Percentiles rank a stretch among this genome's conserved stretches.
Conservation (phyloP, 2,888 invertebrate species). For the Melinopterus prodromus region DNA sequence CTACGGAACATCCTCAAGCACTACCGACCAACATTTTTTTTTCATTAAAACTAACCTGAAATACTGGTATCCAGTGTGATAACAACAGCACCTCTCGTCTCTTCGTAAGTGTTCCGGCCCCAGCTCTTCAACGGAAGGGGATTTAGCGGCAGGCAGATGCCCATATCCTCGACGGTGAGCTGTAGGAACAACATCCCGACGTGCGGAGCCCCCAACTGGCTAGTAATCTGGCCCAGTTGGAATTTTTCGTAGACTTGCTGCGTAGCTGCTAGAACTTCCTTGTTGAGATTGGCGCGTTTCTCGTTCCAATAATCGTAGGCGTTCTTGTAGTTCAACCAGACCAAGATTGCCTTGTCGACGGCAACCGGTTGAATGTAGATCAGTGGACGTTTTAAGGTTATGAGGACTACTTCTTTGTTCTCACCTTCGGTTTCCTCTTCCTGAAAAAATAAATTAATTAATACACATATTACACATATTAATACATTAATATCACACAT, state of each 20-base stretch:
- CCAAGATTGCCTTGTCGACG: conserved; percentile 96
- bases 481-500: too few species aligned
- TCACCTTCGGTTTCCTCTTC: conserved; percentile 88
- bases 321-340: conserved; percentile 99
- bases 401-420: conserved; percentile 88
- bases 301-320: conserved; percentile 99
- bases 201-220: conserved; percentile 78
- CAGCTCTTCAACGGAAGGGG: conserved; percentile 77
- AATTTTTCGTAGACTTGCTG: conserved; percentile 80
- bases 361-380: conserved; percentile 97
- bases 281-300: conserved; percentile 89
- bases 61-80: conserved; percentile 97
- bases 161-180: conserved; percentile 95
- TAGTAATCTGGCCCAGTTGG: conserved; percentile 80
- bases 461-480: too few species aligned
- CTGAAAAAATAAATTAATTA: conserved; percentile 56
- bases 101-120: conserved; percentile 76
- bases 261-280: conserved; percentile 82
- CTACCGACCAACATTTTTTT: too few species aligned
- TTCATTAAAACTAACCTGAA: conserved; percentile 57
- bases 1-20: too few species aligned
- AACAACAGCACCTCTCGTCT: conserved; percentile 90
- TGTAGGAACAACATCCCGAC: conserved; percentile 92
- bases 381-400: conserved; percentile 91
- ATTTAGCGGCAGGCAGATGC: conserved; percentile 92